phyloP scores from a whole-genome alignment of 2,888 invertebrate genomes.

The Physocephala rufipes region DNA sequence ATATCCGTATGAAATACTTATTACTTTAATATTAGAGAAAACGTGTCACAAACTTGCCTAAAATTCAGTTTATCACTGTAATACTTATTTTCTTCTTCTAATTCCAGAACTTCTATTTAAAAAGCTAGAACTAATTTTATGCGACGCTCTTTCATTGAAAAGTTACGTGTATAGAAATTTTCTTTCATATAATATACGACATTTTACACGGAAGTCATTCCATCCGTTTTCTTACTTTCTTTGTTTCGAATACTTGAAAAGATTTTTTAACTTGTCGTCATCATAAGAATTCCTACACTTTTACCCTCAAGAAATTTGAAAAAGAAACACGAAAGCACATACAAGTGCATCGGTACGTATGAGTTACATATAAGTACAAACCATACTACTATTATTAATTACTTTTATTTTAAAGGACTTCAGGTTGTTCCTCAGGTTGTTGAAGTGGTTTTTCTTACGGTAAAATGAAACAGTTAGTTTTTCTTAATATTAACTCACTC shows the following conservation, averaged over 20 bases:
- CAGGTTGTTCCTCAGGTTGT: neutral
- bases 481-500: too few relatives aligned
- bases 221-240: neutral
- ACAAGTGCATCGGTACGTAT: too few relatives aligned
- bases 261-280: neutral
- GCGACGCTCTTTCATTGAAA: neutral
- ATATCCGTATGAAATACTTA: too few relatives aligned
- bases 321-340: too few relatives aligned
- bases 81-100: neutral
- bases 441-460: neutral
- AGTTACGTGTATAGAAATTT: neutral
- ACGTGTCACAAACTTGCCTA: too few relatives aligned
- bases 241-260: neutral
- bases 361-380: too few relatives aligned
- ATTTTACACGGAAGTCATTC: neutral
- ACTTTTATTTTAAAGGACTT: conserved; percentile 22
- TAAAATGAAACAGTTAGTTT: neutral
- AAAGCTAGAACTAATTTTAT: too few relatives aligned
- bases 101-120: too few relatives aligned
- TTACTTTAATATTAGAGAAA: too few relatives aligned
- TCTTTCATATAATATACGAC: neutral
- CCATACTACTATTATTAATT: neutral
- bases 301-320: neutral
- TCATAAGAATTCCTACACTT: neutral
- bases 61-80: neutral